Base-by-base conservation (phyloP, 37 sponge, comb jelly and placozoan species). In the Agelas oroides region DNA sequence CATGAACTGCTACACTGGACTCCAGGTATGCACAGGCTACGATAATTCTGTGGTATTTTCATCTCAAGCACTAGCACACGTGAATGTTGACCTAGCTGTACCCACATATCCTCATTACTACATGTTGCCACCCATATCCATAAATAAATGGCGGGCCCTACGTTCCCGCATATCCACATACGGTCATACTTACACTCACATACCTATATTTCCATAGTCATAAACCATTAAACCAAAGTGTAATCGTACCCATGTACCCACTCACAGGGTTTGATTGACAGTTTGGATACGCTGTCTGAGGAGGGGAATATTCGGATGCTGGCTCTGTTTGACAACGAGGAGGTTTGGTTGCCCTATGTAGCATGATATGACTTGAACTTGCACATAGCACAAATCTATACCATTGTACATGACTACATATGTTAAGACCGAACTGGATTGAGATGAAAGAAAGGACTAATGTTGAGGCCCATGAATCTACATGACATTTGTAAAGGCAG, bases 301-400 rank as follows among this genome's bases (percentile, higher is more conserved):
- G 94, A 96, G 23, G n/a, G 74, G 31, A 86, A 90, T 23, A 74
- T 96, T 40, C 53, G 97, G 36, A 79, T 93, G 80, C 74, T 93
- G 31, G 87, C 90, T 55, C 85, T 95, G 38, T 98, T 86, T 76
- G 98, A 98, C 65, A 95, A 98, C 55, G 98, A 98, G 71, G 98
- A 98, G 93, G 97, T 97, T 19, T 18, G 20, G 64, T 23, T 46
- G 3, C 6, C 8, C 8, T 8, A 46, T 46, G 8, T 46, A 46
- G n/a, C n/a, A n/a, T n/a, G n/a, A n/a, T n/a, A n/a, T n/a, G n/a
- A n/a, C n/a, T n/a, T n/a, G n/a, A n/a, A n/a, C n/a, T n/a, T n/a
- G n/a, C n/a, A n/a, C n/a, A n/a, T n/a, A n/a, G n/a, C n/a, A n/a
- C n/a, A n/a, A n/a, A n/a, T n/a, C n/a, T n/a, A n/a, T n/a, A n/a